Base-by-base conservation (phyloP, 2,888 invertebrate species). In the Habrosyne pyritoides region DNA sequence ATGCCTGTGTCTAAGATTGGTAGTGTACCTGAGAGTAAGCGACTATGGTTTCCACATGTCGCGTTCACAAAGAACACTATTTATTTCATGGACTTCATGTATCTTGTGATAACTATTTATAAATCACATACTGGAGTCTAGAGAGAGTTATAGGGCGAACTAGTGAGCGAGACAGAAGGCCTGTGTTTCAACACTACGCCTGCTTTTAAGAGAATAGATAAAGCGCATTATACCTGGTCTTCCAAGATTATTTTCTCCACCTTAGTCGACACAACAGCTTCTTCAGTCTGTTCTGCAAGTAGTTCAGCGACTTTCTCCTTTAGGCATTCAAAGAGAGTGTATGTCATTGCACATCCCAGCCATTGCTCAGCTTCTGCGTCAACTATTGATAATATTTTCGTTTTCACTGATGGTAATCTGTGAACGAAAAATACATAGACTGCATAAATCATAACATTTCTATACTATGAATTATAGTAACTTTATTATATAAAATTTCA, bases 321-420 rank as follows among this genome's bases (percentile, higher is more conserved):
- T 14, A 97, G 93, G 83, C 95, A 97, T 87, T 99, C 98, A 82
- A 99, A 98, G 53, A 99, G 86, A 0, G 98, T 97, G 79, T 98
- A 99, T 0, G 98, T 99, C 98, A 98, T 98, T 2, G 98, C 98
- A 89, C 96, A 96, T 0, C 98, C 98, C 14, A 98, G 75, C 94
- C 96, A 96, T 71, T 96, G 96, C 46, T 96, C 95, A 0, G 97
- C 97, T 84, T 98, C 97, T 10, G 93, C 89, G 12, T 91, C 89
- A 0, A 97, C 85, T 53, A 93, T 91, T 8, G 90, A 81, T 10
- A 94, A 75, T 59, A 98, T 94, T 77, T 94, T 95, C 50, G 95
- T 89, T 86, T 98, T 98, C 0, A 97, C 95, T 1, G 93, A 78
- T 36, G 93, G 91, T 61, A 95, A 79, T 83, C 97, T 97, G 76